phyloP scores from a whole-genome alignment of 2,888 invertebrate genomes.

The Parnassius smintheus region DNA sequence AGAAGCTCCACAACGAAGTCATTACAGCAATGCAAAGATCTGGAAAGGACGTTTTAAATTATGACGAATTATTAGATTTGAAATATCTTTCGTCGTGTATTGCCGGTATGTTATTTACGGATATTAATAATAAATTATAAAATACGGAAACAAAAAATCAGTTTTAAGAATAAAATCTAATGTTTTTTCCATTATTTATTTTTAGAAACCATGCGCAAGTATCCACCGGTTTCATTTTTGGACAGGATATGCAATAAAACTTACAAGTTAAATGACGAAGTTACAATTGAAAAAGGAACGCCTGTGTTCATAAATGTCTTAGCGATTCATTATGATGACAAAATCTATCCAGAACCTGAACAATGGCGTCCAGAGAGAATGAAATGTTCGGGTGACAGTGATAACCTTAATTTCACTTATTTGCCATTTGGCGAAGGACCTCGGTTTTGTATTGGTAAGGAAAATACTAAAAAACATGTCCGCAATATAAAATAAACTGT shows the following conservation, averaged over 20 bases:
- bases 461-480: background rate
- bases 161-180: conserved; percentile 6
- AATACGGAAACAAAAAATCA: too few species aligned
- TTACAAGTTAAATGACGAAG: conserved; percentile 50
- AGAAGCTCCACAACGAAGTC: conserved; percentile 57
- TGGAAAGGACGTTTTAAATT: conserved; percentile 54
- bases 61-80: conserved; percentile 56
- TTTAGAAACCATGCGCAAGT: conserved; percentile 61
- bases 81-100: conserved; percentile 60
- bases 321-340: conserved; percentile 54
- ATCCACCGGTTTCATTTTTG: conserved; percentile 51
- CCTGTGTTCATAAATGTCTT: conserved; percentile 58
- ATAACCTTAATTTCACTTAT: conserved; percentile 54
- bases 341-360: conserved; percentile 52
- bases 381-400: conserved; percentile 42
- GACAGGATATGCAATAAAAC: conserved; percentile 52
- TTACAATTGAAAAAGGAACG: conserved; percentile 50
- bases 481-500: too few species aligned
- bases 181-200: conserved; percentile 20
- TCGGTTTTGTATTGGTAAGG: conserved; percentile 47
- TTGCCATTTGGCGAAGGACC: conserved; percentile 67
- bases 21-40: conserved; percentile 44
- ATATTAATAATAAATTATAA: too few species aligned
- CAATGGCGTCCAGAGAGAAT: conserved; percentile 60
- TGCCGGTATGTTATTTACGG: conserved; percentile 40